Base-by-base conservation (phyloP, 2,113 vertebrate species). In the Muntiacus muntjak region DNA sequence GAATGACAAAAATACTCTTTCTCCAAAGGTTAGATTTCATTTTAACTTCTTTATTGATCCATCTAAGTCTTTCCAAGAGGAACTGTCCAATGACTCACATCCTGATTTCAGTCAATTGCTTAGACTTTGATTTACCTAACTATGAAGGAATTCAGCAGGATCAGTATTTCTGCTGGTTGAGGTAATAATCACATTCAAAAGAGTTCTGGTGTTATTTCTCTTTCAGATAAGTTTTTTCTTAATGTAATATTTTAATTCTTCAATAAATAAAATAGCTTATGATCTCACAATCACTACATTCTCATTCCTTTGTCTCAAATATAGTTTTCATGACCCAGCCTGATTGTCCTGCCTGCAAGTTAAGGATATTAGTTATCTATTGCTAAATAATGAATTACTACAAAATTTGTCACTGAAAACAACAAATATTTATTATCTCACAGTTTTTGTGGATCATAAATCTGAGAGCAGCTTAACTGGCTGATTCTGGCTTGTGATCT, bases 201-300 rank as follows among this genome's bases (percentile, higher is more conserved):
- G 47, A 57, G 50, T 78, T 83, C 40, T 84, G 15, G 21, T 95
- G 11, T 84, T 96, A 90, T 91, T 89, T 96, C 43, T 96, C 21
- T 93, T 64, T 96, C 36, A 94, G 55, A 96, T 82, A 89, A 97
- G n/a, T 62, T 89, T 97, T 71, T 96, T 98, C 33, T 92, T 96
- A 92, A 94, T 94, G 67, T 96, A 86, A 25, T 88, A 64, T 91
- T 96, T 92, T 98, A 96, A 74, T 14, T 92, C 28, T 94, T 96
- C 23, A 93, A 85, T 95, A 95, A 98, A 98, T 83, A 94, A 98
- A 96, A 95, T 71, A 64, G 45, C 47, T 94, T 94, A 86, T 91
- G 6, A 85, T 95, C 50, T 95, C 25, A 97, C 54, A 86, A 74
- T 36, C 64, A 50, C 19, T 91, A 50, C 16, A 45, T 92, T 88